phyloP scores from a whole-genome alignment of 2,113 vertebrate species.

The Spheniscus mendiculus region DNA sequence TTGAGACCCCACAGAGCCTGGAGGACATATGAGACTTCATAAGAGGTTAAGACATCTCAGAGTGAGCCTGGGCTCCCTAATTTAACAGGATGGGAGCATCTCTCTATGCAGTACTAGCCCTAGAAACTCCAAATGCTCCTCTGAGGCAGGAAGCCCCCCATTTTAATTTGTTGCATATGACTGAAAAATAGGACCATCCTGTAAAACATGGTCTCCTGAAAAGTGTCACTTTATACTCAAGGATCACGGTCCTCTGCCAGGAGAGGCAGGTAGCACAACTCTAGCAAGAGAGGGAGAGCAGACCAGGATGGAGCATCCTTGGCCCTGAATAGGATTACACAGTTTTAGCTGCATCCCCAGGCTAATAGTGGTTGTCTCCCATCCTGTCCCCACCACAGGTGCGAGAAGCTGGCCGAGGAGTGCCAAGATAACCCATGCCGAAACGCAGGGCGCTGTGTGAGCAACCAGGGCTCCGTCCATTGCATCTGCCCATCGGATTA shows the following conservation, averaged over 20 bases:
- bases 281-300: background rate
- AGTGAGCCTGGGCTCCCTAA: background rate
- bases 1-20: background rate
- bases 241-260: background rate
- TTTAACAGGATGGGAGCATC: background rate
- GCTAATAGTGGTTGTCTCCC: background rate
- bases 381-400: conserved; percentile 70
- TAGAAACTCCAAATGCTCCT: background rate
- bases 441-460: conserved; percentile 74
- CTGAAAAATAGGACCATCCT: background rate
- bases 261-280: background rate
- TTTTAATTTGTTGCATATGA: background rate
- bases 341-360: background rate
- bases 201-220: background rate
- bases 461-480: conserved; percentile 55
- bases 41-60: background rate
- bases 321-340: accelerated
- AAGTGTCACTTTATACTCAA: background rate
- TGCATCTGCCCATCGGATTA: conserved; percentile 70
- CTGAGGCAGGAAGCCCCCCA: background rate
- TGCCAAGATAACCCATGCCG: conserved; percentile 81
- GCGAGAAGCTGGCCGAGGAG: conserved; percentile 71
- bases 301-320: background rate
- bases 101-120: background rate
- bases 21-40: background rate